Conservation (phyloP, 2,888 invertebrate genomes). For the Onthophagus sagittarius region DNA sequence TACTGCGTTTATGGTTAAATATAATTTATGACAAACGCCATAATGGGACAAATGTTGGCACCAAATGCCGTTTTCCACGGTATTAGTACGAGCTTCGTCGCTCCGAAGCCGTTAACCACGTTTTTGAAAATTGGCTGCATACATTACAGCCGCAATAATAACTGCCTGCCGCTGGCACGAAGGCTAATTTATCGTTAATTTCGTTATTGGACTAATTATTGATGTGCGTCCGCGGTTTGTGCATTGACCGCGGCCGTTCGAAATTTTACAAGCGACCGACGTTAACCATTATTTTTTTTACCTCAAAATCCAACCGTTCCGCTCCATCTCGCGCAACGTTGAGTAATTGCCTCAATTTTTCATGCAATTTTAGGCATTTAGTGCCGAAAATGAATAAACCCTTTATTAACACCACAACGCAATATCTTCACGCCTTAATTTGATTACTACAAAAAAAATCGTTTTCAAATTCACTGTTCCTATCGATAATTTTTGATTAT, state of each 20-base stretch:
- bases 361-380: neutral
- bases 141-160: neutral
- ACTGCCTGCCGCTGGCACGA: neutral
- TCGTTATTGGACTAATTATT: conserved; percentile 11
- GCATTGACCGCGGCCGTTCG: neutral
- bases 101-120: neutral
- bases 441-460: neutral
- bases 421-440: neutral
- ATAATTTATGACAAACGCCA: neutral
- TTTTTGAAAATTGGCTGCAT: neutral
- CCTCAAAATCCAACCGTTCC: neutral
- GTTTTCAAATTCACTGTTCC: too few relatives aligned
- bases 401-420: neutral
- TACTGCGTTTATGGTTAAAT: neutral
- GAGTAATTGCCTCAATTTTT: neutral
- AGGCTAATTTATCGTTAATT: conserved; percentile 23
- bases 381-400: neutral
- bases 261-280: neutral
- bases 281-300: neutral
- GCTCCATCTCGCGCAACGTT: neutral
- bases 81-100: neutral
- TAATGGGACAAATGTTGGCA: neutral
- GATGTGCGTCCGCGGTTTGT: neutral
- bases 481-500: neutral
- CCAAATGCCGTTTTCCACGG: neutral